A percentile compares a stretch with the other conserved stretches of the same genome.
Evolutionary conservation across 2,888 invertebrate species (phyloP).

Genomic region (Tyria jacobaeae): DNA sequence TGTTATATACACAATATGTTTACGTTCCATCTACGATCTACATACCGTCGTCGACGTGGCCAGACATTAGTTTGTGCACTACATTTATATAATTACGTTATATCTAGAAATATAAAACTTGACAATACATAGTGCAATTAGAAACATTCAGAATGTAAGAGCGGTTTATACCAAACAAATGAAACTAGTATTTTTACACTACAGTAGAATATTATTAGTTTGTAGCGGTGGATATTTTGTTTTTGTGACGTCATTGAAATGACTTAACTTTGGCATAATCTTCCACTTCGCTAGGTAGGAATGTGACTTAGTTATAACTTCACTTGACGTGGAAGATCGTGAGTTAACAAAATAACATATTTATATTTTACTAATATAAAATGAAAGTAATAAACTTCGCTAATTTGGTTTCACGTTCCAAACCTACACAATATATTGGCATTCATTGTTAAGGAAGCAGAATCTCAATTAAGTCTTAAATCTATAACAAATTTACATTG

Average conservation of each 20-base stretch:
- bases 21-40: constrained; percentile 38
- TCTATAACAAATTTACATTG: constrained; percentile 79
- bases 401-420: constrained; percentile 38
- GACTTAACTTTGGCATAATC: constrained; percentile 53
- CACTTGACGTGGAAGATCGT: constrained; percentile 45
- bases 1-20: constrained; percentile 61
- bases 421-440: constrained; percentile 58
- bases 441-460: constrained; percentile 68
- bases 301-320: constrained; percentile 48
- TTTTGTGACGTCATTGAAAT: constrained; percentile 37
- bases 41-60: constrained; percentile 33
- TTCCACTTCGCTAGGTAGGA: constrained; percentile 43
- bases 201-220: constrained; percentile 40
- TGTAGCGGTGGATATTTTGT: constrained; percentile 45
- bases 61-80: constrained; percentile 75
- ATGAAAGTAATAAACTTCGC: constrained; percentile 30
- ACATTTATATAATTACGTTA: constrained; percentile 68
- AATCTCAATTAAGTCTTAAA: constrained; percentile 66
- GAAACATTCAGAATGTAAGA: constrained; percentile 56
- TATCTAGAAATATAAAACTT: constrained; percentile 71
- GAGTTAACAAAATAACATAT: constrained; percentile 36
- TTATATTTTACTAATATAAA: constrained; percentile 37
- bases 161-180: constrained; percentile 60
- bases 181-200: constrained; percentile 46
- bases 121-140: constrained; percentile 64